These are phyloP conservation scores for Hypocryptadius cinnamomeus DNA, from an alignment of 2,113 vertebrate species.

Conservation along the genomic window DNA sequence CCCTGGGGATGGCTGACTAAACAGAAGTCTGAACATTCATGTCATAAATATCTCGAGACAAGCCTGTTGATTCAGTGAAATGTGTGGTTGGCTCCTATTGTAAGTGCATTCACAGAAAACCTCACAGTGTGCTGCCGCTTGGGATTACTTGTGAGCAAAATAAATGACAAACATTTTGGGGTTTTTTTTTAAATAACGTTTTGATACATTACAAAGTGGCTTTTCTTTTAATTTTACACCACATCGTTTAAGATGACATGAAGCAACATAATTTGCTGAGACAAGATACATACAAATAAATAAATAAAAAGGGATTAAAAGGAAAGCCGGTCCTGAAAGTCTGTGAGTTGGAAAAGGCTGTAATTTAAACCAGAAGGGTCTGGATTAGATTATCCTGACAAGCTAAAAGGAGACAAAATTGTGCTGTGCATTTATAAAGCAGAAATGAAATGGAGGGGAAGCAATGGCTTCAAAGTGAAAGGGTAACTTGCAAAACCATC, in stretches of 20 bases:
- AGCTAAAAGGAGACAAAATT: not conserved
- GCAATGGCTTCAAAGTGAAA: not conserved
- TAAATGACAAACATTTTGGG: constrained; percentile 5
- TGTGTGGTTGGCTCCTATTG: constrained; percentile 53
- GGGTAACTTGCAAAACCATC: not conserved
- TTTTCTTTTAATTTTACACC: constrained; percentile 47
- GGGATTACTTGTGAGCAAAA: constrained; percentile 32
- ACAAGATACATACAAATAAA: constrained; percentile 17
- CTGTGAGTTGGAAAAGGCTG: not conserved
- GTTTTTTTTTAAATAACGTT: not conserved
- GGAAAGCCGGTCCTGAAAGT: constrained; percentile 16
- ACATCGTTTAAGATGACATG: constrained; percentile 8
- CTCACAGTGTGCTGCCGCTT: not conserved
- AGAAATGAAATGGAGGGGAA: not conserved
- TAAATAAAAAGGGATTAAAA: constrained; percentile 40
- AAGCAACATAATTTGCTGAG: constrained; percentile 22
- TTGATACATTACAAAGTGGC: constrained; percentile 31
- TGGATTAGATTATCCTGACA: constrained; percentile 28
- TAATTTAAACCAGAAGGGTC: constrained; percentile 37
- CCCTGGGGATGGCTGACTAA: constrained; percentile 1
- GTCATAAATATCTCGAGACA: constrained; percentile 47
- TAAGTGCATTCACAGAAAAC: constrained; percentile 53
- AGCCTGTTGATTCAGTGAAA: constrained; percentile 47
- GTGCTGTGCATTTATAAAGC: not conserved
- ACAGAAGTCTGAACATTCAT: constrained; percentile 29